A percentile compares a stretch with the other conserved stretches of the same genome.
phyloP scores from a whole-genome alignment of 30 jellyfish, hydroid and myxozoan species.

The Pseudorhiza aurosa region DNA sequence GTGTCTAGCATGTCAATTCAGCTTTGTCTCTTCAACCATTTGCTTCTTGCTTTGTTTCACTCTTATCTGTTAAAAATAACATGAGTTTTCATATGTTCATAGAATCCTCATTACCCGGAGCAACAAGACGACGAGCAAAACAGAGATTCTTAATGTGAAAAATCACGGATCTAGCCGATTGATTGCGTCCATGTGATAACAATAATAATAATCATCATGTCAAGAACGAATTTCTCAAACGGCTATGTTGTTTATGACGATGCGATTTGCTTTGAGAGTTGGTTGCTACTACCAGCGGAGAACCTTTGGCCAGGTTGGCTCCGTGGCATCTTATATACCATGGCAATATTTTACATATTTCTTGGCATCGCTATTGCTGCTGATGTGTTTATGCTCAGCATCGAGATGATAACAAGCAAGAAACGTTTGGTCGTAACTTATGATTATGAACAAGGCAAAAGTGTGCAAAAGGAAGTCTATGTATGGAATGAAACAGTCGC shows the following conservation, averaged over 20 bases:
- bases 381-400: slow-evolving; percentile 88
- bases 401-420: slow-evolving; percentile 91
- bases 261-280: slow-evolving; percentile 79
- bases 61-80: no score
- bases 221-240: slow-evolving; percentile 55
- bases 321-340: slow-evolving; percentile 75
- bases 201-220: slow-evolving; percentile 4
- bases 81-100: no score
- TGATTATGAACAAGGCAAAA: slow-evolving; percentile 73
- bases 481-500: slow-evolving; percentile 97
- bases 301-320: slow-evolving; percentile 85
- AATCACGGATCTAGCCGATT: no score
- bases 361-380: slow-evolving; percentile 96
- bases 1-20: no score
- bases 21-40: no score
- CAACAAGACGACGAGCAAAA: no score
- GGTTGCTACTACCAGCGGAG: slow-evolving; percentile 92
- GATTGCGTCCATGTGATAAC: no score
- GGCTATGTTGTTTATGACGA: slow-evolving; percentile 76
- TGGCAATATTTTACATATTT: slow-evolving; percentile 76
- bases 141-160: no score
- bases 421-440: slow-evolving; percentile 69
- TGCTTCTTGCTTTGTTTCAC: no score
- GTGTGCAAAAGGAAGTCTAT: slow-evolving; percentile 76
- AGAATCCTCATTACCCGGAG: no score